phyloP scores from a whole-genome alignment of 2,797 vertebrate species.

The Poecilia velifera region DNA sequence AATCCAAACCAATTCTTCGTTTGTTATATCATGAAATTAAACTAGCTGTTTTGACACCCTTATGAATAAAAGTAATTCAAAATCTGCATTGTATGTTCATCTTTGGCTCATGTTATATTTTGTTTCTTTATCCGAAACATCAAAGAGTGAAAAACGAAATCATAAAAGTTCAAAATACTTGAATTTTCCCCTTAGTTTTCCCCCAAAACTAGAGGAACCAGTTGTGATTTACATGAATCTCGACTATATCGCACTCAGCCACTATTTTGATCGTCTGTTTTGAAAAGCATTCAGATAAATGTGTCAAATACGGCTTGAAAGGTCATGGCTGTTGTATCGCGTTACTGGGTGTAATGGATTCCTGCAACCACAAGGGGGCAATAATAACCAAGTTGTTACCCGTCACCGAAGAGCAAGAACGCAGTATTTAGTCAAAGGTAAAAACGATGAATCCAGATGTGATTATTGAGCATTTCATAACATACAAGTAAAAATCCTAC shows the following conservation, averaged over 20 bases:
- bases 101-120: neutral
- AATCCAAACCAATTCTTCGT: neutral
- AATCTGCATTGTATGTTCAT: neutral
- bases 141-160: neutral
- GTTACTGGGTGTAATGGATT: neutral
- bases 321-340: neutral
- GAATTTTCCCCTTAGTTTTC: too few species aligned
- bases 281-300: neutral
- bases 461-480: constrained; percentile 16
- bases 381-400: neutral
- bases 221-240: too few species aligned
- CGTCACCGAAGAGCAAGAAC: neutral
- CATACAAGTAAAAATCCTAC: constrained; percentile 78
- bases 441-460: too few species aligned
- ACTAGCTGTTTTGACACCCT: too few species aligned
- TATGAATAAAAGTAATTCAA: neutral
- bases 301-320: neutral
- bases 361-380: neutral
- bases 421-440: neutral
- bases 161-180: neutral
- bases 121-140: neutral
- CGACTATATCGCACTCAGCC: too few species aligned
- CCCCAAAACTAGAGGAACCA: too few species aligned
- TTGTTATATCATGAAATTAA: neutral
- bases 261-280: neutral